These are phyloP conservation scores for Platyrinchus mystaceus DNA, from an alignment of 2,797 vertebrate species.

Conservation along the genomic window DNA sequence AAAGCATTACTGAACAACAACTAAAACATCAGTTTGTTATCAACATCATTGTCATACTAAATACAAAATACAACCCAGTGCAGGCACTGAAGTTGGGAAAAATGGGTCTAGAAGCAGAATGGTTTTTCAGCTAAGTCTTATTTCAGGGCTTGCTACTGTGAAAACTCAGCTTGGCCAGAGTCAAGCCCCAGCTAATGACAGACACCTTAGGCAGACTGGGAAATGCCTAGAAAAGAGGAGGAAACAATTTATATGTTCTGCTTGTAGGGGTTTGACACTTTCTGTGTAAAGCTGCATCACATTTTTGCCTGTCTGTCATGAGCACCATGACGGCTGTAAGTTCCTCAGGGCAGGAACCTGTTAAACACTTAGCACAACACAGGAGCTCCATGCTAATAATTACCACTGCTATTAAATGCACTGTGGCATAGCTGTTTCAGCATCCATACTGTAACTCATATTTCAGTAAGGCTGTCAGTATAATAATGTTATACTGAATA, in stretches of 20 bases:
- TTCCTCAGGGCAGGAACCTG: slow-evolving; percentile 54
- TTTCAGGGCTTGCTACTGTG: background rate
- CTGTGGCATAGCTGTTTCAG: slow-evolving; percentile 19
- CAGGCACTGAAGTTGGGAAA: background rate
- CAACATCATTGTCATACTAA: background rate
- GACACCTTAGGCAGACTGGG: slow-evolving; percentile 22
- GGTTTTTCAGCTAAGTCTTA: background rate
- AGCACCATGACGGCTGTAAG: slow-evolving; percentile 27
- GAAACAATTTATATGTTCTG: slow-evolving; percentile 27
- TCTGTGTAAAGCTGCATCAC: slow-evolving; percentile 40
- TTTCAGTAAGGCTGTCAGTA: slow-evolving; percentile 22
- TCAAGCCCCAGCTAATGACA: slow-evolving; percentile 15
- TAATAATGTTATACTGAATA: slow-evolving; percentile 18
- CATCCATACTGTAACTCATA: background rate
- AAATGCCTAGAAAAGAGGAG: background rate
- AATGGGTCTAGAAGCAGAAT: background rate
- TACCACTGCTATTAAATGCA: slow-evolving; percentile 39
- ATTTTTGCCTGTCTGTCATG: slow-evolving; percentile 47
- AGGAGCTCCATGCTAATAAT: slow-evolving; percentile 42
- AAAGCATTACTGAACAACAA: background rate
- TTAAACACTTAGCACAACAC: slow-evolving; percentile 52
- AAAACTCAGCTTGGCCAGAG: background rate
- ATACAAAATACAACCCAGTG: background rate
- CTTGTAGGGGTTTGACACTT: slow-evolving; percentile 48
- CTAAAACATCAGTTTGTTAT: background rate